These are phyloP conservation scores for Machimus rusticus DNA, from an alignment of 2,888 invertebrate species.

Conservation along the genomic window DNA sequence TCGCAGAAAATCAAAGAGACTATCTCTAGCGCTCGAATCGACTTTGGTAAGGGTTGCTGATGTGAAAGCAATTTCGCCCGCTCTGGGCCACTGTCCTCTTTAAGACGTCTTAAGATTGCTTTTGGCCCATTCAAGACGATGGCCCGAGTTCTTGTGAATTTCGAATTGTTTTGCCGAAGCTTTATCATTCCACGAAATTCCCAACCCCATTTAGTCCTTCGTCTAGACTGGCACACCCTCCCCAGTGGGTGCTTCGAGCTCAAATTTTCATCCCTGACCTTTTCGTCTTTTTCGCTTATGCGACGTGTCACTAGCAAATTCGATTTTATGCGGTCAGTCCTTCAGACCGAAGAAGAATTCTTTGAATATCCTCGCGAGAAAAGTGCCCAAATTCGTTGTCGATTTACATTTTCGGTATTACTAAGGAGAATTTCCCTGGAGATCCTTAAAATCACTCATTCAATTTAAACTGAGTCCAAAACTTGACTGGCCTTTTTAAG, in stretches of 20 bases:
- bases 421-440: neutral
- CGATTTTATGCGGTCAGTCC: neutral
- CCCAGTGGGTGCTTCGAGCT: no score
- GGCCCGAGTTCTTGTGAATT: neutral
- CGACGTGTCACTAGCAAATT: neutral
- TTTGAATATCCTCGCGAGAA: neutral
- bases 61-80: neutral
- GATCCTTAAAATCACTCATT: neutral
- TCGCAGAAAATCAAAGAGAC: neutral
- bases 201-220: neutral
- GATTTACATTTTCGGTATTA: neutral
- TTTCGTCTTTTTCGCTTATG: neutral
- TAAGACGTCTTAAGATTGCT: neutral
- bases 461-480: neutral
- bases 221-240: conserved; percentile 4
- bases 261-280: conserved; percentile 4
- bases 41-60: neutral
- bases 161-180: neutral
- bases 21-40: neutral
- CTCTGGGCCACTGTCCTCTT: neutral
- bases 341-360: neutral
- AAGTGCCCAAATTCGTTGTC: neutral
- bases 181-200: neutral
- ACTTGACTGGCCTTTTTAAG: neutral
- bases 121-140: neutral